These are phyloP conservation scores for Kryphioiulus occultus DNA, from an alignment of 2,888 invertebrate species.

Conservation along the genomic window DNA sequence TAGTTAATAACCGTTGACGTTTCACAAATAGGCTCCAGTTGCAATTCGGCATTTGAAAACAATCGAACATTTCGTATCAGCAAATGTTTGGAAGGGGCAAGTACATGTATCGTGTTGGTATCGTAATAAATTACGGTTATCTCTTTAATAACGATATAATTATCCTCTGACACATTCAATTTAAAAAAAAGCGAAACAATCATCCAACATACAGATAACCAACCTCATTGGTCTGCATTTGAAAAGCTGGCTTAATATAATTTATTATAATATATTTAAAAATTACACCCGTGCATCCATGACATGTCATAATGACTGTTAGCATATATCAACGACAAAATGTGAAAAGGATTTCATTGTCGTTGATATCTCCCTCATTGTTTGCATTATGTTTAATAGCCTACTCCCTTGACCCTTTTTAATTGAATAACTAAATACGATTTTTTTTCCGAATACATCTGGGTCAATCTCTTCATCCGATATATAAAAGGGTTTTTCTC, in stretches of 20 bases:
- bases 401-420: slow-evolving; percentile 35
- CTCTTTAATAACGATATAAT: not conserved
- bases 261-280: not conserved
- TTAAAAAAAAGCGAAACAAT: not conserved
- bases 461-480: not conserved
- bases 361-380: not conserved
- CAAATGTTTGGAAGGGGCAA: not conserved
- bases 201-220: not conserved
- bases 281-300: not conserved
- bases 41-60: not conserved
- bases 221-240: not conserved
- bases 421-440: not conserved
- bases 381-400: not conserved
- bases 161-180: not conserved
- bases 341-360: not conserved
- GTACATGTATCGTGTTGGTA: not conserved
- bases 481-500: not conserved
- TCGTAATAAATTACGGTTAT: not conserved
- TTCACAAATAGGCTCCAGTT: too few relatives aligned
- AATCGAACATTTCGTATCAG: not conserved
- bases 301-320: not conserved
- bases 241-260: not conserved
- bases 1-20: too few relatives aligned
- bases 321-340: not conserved
- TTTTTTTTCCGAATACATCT: not conserved